phyloP scores from a whole-genome alignment of 2,888 invertebrate genomes.

The Drosophila neonasuta region DNA sequence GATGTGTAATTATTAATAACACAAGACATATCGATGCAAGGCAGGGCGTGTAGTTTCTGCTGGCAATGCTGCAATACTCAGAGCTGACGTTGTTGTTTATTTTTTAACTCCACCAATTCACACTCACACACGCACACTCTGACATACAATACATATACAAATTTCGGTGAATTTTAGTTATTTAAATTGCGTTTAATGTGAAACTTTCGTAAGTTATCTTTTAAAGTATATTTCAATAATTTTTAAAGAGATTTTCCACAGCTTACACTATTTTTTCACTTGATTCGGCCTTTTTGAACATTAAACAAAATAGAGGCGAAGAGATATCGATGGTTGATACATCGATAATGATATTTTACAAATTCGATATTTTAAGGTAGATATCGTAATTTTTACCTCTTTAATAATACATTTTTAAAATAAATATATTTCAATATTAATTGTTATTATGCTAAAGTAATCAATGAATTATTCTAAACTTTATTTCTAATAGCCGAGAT shows the following conservation, averaged over 20 bases:
- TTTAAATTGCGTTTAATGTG: not conserved
- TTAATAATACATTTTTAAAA: no score
- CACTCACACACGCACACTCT: constrained; percentile 30
- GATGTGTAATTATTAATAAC: not conserved
- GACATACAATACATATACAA: constrained; percentile 20
- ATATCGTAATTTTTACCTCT: not conserved
- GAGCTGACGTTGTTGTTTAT: constrained; percentile 61
- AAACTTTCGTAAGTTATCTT: not conserved
- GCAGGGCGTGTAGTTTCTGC: constrained; percentile 55
- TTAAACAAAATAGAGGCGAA: constrained; percentile 19
- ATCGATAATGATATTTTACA: not conserved
- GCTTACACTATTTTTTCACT: constrained; percentile 12
- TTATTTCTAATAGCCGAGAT: no score
- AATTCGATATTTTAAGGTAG: not conserved
- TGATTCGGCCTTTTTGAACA: constrained; percentile 13
- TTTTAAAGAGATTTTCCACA: not conserved
- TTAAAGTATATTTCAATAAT: not conserved
- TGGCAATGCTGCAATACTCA: constrained; percentile 60
- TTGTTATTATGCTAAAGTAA: no score
- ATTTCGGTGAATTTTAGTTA: constrained; percentile 36
- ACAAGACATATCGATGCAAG: constrained; percentile 4
- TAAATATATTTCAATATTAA: no score
- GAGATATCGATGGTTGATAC: not conserved
- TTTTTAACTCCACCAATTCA: constrained; percentile 62
- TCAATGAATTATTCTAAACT: no score